phyloP scores from a whole-genome alignment of 2,888 invertebrate species.

The Drosophila sordidula region DNA sequence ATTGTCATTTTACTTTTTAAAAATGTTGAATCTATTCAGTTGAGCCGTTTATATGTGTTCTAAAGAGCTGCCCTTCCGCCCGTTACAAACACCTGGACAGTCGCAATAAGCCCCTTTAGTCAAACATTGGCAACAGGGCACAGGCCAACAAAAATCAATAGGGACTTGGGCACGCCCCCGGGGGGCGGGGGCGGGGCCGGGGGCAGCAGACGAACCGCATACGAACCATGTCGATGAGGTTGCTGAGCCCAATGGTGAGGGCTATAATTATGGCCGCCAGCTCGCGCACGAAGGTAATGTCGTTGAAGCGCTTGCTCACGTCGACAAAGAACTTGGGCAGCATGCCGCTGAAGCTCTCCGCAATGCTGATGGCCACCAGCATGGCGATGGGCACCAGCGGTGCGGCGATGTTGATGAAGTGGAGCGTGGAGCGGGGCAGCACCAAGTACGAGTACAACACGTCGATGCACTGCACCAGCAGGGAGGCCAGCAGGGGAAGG shows the following conservation, averaged over 20 bases:
- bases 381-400: conserved; percentile 82
- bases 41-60: too few relatives aligned
- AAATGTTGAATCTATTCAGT: too few relatives aligned
- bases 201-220: too few relatives aligned
- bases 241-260: conserved; percentile 87
- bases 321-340: conserved; percentile 86
- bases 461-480: conserved; percentile 87
- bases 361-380: conserved; percentile 84
- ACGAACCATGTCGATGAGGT: conserved; percentile 88
- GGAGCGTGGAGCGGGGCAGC: conserved; percentile 85
- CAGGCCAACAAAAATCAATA: conserved; percentile 31
- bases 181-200: too few relatives aligned
- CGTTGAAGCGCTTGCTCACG: conserved; percentile 87
- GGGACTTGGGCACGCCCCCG: conserved; percentile 9
- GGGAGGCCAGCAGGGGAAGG: conserved; percentile 88
- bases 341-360: conserved; percentile 84
- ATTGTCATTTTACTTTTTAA: too few relatives aligned
- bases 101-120: background rate
- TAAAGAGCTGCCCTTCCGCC: too few relatives aligned
- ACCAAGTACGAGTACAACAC: conserved; percentile 86
- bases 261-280: conserved; percentile 87
- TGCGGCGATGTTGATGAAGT: conserved; percentile 82
- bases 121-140: background rate
- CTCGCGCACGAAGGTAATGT: conserved; percentile 86
- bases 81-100: background rate